A percentile compares a stretch with the other conserved stretches of the same genome.
Evolutionary conservation across 30 jellyfish, hydroid and myxozoan genomes (phyloP).

Genomic region (Catostylus mosaicus): DNA sequence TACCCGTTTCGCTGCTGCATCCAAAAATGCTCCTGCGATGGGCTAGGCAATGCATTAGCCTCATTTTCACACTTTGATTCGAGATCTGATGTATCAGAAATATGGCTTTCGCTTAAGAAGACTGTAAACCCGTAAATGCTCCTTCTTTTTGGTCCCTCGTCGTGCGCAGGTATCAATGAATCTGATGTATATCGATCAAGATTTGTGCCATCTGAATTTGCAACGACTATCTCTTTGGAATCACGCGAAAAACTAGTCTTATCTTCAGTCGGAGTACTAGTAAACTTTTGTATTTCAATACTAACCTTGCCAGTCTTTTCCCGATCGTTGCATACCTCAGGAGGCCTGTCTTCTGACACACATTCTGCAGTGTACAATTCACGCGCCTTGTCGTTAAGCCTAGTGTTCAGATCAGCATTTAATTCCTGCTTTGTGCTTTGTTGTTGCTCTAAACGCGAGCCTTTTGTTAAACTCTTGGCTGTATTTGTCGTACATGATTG

Average conservation of each 20-base stretch:
- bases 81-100: not conserved
- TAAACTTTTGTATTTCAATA: not conserved
- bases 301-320: not conserved
- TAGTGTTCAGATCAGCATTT: conserved; percentile 6
- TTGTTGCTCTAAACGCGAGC: not conserved
- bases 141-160: conserved; percentile 30
- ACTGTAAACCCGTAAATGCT: conserved; percentile 61
- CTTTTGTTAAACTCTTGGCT: conserved; percentile 14
- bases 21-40: conserved; percentile 35
- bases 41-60: not conserved
- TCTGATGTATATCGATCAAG: not conserved
- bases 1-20: not conserved
- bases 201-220: not conserved
- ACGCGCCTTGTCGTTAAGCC: not conserved
- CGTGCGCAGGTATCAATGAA: not conserved
- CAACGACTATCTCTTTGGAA: not conserved
- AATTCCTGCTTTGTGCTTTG: conserved; percentile 24
- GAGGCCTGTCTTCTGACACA: not conserved
- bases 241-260: not conserved
- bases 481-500: conserved; percentile 27
- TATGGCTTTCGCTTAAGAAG: conserved; percentile 35
- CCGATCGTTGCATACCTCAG: conserved; percentile 2
- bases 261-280: conserved; percentile 3
- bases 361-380: conserved; percentile 6
- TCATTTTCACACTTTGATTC: conserved; percentile 11